These are phyloP conservation scores for Agrotis exclamationis DNA, from an alignment of 2,888 invertebrate species.

Conservation along the genomic window DNA sequence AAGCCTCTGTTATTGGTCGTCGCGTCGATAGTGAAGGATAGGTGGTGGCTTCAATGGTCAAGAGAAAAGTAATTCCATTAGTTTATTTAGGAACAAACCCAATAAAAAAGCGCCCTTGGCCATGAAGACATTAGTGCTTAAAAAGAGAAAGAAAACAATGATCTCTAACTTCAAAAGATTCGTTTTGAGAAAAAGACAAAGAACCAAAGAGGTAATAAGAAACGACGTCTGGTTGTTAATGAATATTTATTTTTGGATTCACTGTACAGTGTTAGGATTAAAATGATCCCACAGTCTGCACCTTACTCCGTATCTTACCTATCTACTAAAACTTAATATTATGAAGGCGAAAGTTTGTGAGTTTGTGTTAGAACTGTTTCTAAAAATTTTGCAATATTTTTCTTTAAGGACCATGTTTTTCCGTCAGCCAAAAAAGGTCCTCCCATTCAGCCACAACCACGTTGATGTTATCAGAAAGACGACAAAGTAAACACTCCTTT, in stretches of 20 bases:
- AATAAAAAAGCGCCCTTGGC: slow-evolving; percentile 12
- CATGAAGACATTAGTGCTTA: not conserved
- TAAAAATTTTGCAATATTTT: no score
- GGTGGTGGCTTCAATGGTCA: no score
- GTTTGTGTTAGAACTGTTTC: no score
- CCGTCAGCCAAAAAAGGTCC: slow-evolving; percentile 14
- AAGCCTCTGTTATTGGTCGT: no score
- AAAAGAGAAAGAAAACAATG: slow-evolving; percentile 30
- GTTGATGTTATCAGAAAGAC: slow-evolving; percentile 43
- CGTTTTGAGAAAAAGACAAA: slow-evolving; percentile 19
- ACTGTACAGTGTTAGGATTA: not conserved
- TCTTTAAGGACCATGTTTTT: slow-evolving; percentile 4
- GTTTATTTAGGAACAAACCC: not conserved
- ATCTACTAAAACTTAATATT: no score
- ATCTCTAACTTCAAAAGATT: slow-evolving; percentile 25
- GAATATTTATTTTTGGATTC: slow-evolving; percentile 32
- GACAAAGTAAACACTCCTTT: slow-evolving; percentile 54
- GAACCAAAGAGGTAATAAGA: slow-evolving; percentile 6
- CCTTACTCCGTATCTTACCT: no score
- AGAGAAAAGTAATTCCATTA: not conserved
- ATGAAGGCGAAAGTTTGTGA: no score
- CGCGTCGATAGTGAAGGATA: no score
- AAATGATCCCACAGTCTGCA: not conserved
- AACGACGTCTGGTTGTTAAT: slow-evolving; percentile 7
- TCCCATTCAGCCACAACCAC: slow-evolving; percentile 18